phyloP scores from a whole-genome alignment of 1,140 invertebrate genomes.

The Pinna nobilis region DNA sequence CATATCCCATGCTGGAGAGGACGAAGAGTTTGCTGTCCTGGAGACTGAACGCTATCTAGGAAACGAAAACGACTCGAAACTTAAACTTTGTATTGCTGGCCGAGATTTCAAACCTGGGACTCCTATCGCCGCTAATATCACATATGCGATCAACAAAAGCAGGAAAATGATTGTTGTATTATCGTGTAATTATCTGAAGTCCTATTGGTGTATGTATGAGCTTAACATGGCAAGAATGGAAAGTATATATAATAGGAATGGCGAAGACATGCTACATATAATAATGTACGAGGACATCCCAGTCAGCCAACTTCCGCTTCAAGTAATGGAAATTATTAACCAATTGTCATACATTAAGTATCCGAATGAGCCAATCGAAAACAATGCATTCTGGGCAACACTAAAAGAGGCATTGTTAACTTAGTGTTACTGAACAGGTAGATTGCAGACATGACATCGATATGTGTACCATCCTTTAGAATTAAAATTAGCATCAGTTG shows the following conservation, averaged over 20 bases:
- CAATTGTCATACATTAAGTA: slow-evolving; percentile 48
- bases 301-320: slow-evolving; percentile 32
- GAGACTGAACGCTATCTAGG: slow-evolving; percentile 38
- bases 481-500: too few species aligned
- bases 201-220: slow-evolving; percentile 83
- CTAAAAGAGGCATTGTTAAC: too few species aligned
- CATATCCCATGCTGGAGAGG: slow-evolving; percentile 52
- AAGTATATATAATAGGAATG: slow-evolving; percentile 39
- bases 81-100: slow-evolving; percentile 52
- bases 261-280: slow-evolving; percentile 47
- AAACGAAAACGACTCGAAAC: slow-evolving; percentile 17
- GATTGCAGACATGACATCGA: too few species aligned
- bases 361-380: slow-evolving; percentile 38
- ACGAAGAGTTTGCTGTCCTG: slow-evolving; percentile 38
- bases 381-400: too few species aligned
- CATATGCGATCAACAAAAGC: slow-evolving; percentile 79
- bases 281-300: slow-evolving; percentile 47
- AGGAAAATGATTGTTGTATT: slow-evolving; percentile 80
- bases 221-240: slow-evolving; percentile 74
- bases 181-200: slow-evolving; percentile 79
- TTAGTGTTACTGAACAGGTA: too few species aligned
- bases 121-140: slow-evolving; percentile 79
- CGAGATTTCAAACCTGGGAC: slow-evolving; percentile 57
- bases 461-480: too few species aligned
- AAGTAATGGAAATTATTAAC: slow-evolving; percentile 48